These are phyloP conservation scores for Octodon degus DNA, from an alignment of 2,113 vertebrate genomes.

Conservation along the genomic window DNA sequence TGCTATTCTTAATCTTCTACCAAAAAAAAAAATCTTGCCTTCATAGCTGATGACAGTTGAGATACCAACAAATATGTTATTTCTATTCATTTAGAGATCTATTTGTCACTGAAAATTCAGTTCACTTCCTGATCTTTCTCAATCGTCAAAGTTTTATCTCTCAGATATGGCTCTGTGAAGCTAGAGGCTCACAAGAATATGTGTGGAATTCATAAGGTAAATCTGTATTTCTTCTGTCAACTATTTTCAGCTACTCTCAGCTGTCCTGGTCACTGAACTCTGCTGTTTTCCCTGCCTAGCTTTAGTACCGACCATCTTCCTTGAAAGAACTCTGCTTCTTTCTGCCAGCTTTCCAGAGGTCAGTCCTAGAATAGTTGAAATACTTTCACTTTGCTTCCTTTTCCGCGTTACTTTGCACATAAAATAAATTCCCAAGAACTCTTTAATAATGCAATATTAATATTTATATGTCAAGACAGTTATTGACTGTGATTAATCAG, in stretches of 20 bases:
- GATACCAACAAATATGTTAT: not conserved
- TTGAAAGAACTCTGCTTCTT: not conserved
- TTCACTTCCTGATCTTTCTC: not conserved
- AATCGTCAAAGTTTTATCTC: not conserved
- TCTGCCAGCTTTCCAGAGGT: not conserved
- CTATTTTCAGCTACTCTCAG: not conserved
- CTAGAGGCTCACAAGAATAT: not conserved
- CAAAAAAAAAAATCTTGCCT: not conserved
- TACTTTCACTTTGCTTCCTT: not conserved
- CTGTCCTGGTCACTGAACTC: not conserved
- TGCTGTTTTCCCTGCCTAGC: not conserved
- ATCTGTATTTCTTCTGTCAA: not conserved
- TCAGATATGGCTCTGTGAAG: not conserved
- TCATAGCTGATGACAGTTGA: not conserved
- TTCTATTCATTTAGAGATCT: constrained; percentile 18
- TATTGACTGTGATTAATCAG: not conserved
- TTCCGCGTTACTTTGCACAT: not conserved
- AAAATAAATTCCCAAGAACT: constrained; percentile 7
- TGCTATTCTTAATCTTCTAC: constrained; percentile 25
- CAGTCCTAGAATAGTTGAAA: not conserved
- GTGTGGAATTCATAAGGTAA: not conserved
- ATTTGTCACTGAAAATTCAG: not conserved
- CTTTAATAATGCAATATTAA: not conserved
- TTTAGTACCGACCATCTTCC: not conserved
- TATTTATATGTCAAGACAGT: not conserved